Conservation (phyloP, 2,888 invertebrate species). For the Meteorus colon region DNA sequence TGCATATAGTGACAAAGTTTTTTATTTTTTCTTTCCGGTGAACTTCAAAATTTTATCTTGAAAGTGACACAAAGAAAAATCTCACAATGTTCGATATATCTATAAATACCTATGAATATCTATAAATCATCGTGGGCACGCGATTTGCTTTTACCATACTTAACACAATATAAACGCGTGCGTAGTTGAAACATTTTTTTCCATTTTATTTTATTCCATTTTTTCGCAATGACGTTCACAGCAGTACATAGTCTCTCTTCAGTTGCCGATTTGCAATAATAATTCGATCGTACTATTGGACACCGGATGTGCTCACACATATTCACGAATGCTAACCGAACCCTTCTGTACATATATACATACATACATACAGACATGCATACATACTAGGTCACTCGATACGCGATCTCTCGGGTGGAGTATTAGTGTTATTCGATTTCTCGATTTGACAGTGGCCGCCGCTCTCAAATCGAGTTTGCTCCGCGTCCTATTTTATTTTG, state of each 20-base stretch:
- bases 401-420: conserved; percentile 11
- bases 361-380: background rate
- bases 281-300: conserved; percentile 27
- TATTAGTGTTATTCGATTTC: conserved; percentile 31
- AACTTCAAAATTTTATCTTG: too few species aligned
- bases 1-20: background rate
- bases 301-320: background rate
- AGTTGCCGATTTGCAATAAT: conserved; percentile 18
- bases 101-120: too few species aligned
- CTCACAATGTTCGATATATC: too few species aligned
- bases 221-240: background rate
- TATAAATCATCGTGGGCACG: too few species aligned
- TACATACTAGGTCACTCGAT: conserved; percentile 23
- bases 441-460: conserved; percentile 32
- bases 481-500: conserved; percentile 29
- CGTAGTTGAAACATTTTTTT: conserved; percentile 1
- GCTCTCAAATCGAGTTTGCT: conserved; percentile 31
- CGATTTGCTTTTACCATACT: too few species aligned
- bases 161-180: background rate
- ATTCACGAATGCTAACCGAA: background rate
- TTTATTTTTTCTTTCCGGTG: background rate
- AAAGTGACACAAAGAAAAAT: too few species aligned
- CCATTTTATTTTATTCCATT: background rate
- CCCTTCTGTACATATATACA: background rate
- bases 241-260: background rate